Evolutionary conservation across 2,797 vertebrate species (phyloP).

Genomic region (Coccyzus lansbergi): DNA sequence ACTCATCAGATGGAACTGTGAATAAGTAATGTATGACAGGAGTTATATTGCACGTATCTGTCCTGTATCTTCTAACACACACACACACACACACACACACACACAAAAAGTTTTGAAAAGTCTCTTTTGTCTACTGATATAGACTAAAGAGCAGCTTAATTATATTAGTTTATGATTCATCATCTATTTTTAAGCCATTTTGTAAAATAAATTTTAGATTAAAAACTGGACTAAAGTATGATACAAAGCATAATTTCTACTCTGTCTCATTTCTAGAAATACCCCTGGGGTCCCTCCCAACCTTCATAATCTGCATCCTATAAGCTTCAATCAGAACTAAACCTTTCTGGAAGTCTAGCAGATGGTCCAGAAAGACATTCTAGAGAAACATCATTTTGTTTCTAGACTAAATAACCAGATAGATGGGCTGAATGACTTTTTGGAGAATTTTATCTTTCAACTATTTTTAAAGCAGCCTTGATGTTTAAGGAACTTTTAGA

Average conservation of each 20-base stretch:
- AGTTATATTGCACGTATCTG: neutral
- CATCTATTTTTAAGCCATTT: neutral
- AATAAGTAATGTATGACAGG: neutral
- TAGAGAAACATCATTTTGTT: neutral
- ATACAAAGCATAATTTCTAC: neutral
- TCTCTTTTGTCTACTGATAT: neutral
- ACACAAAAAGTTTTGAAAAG: neutral
- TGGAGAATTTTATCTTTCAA: neutral
- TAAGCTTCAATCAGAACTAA: neutral
- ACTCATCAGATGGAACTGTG: neutral
- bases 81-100: neutral
- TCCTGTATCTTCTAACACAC: neutral
- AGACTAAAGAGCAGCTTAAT: neutral
- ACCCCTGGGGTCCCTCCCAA: neutral
- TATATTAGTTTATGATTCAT: neutral
- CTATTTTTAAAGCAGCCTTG: neutral
- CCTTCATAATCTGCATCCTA: neutral
- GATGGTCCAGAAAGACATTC: neutral
- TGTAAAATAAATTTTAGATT: neutral
- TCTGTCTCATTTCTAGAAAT: neutral
- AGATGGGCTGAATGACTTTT: neutral
- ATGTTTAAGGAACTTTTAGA: neutral
- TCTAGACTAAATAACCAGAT: neutral
- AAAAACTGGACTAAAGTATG: neutral
- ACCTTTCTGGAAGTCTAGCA: accelerated